These are phyloP conservation scores for Streptopelia turtur DNA, from an alignment of 2,797 vertebrate species.

Conservation along the genomic window DNA sequence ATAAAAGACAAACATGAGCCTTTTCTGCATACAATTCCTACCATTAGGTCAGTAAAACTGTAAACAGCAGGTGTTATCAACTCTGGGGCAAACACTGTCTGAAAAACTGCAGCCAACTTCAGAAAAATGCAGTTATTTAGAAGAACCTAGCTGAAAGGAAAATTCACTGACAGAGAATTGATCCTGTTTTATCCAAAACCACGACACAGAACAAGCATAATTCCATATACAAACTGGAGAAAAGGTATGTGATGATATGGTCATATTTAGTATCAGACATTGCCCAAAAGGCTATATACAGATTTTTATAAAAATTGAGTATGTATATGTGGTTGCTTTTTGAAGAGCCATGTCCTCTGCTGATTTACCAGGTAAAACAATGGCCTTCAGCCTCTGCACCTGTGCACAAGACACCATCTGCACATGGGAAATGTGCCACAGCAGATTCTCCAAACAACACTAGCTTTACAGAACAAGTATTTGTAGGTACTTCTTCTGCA, in stretches of 20 bases:
- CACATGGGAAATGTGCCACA: accelerated
- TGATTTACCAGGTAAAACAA: neutral
- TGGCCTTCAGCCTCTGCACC: accelerated
- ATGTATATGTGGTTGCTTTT: accelerated
- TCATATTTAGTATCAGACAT: neutral
- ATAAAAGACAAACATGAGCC: no score
- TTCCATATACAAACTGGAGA: neutral
- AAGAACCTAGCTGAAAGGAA: no score
- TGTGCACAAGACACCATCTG: neutral
- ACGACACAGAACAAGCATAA: neutral
- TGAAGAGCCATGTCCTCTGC: neutral
- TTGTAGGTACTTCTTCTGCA: neutral
- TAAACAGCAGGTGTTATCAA: no score
- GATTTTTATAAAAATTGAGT: neutral
- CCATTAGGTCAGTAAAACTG: no score
- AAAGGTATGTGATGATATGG: accelerated
- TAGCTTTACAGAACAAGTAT: neutral
- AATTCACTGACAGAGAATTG: no score
- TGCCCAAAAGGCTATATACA: neutral
- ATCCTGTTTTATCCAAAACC: no score
- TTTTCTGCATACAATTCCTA: no score
- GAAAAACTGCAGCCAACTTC: no score
- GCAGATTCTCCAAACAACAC: neutral
- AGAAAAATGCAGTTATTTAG: no score
- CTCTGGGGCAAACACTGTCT: no score